phyloP scores from a whole-genome alignment of 2,888 invertebrate species.

The Nephrotoma flavescens region DNA sequence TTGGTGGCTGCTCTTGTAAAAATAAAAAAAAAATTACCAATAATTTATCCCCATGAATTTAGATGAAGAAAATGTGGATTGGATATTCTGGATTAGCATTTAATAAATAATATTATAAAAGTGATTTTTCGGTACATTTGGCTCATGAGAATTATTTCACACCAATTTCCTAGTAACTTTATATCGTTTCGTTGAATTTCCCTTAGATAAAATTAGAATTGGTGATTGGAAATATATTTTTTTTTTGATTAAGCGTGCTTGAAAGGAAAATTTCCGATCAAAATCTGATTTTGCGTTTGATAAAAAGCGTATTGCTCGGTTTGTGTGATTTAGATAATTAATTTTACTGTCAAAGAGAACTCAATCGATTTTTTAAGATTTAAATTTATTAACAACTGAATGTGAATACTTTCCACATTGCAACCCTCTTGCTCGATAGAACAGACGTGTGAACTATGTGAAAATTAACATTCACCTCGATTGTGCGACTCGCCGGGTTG shows the following conservation, averaged over 20 bases:
- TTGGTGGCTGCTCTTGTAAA: neutral
- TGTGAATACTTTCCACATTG: no score
- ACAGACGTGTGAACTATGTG: no score
- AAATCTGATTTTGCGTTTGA: no score
- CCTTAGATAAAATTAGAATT: neutral
- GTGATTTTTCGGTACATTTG: neutral
- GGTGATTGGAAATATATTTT: neutral
- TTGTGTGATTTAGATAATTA: no score
- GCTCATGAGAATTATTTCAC: neutral
- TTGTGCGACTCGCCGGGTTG: no score
- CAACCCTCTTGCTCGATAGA: no score
- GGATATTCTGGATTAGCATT: neutral
- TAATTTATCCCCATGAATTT: neutral
- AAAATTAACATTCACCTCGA: no score
- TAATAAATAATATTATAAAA: neutral
- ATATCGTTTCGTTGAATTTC: neutral
- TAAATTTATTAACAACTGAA: no score
- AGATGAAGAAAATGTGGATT: neutral
- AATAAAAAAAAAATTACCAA: neutral
- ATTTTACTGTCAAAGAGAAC: no score
- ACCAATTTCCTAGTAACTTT: neutral
- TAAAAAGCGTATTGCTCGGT: no score
- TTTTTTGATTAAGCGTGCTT: neutral
- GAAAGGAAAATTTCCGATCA: no score
- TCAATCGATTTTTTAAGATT: no score